Percentiles rank a stretch among this genome's conserved stretches.
Evolutionary conservation across 2,113 vertebrate genomes (phyloP).

Genomic region (Aphelocoma coerulescens): DNA sequence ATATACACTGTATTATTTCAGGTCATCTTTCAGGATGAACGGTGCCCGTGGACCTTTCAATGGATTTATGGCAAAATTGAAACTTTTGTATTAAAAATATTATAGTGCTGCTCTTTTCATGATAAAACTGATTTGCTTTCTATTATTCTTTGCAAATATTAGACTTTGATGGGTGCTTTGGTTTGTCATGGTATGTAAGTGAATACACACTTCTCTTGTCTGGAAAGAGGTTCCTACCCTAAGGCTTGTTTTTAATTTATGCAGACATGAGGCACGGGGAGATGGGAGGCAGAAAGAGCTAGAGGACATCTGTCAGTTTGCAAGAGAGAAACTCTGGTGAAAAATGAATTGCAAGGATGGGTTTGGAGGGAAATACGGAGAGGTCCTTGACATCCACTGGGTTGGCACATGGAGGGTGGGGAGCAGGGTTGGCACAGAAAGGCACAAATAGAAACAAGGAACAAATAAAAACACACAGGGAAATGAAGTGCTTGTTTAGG

Average conservation of each 20-base stretch:
- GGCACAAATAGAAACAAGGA: not conserved
- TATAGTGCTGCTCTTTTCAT: accelerated
- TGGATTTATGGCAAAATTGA: not conserved
- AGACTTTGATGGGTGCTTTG: not conserved
- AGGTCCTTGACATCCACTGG: not conserved
- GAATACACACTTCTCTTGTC: not conserved
- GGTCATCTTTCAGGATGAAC: not conserved
- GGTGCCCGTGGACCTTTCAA: not conserved
- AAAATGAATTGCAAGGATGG: not conserved
- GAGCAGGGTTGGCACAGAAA: not conserved
- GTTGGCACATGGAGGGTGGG: not conserved
- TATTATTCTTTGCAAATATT: not conserved
- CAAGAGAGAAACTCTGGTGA: not conserved
- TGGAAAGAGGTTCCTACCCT: not conserved
- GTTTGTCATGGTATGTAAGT: not conserved
- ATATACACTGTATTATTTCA: accelerated
- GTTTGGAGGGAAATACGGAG: not conserved
- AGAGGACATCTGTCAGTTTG: constrained; percentile 22
- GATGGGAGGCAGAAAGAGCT: not conserved
- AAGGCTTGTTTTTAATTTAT: not conserved
- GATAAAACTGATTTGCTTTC: not conserved
- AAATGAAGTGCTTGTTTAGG: not conserved
- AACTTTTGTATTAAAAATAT: not conserved
- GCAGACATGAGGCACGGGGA: not conserved
- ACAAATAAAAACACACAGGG: not conserved